Percentiles rank a stretch among this genome's conserved stretches.
Conservation (phyloP, 2,888 invertebrate genomes). For the Drosophila buzzatii region DNA sequence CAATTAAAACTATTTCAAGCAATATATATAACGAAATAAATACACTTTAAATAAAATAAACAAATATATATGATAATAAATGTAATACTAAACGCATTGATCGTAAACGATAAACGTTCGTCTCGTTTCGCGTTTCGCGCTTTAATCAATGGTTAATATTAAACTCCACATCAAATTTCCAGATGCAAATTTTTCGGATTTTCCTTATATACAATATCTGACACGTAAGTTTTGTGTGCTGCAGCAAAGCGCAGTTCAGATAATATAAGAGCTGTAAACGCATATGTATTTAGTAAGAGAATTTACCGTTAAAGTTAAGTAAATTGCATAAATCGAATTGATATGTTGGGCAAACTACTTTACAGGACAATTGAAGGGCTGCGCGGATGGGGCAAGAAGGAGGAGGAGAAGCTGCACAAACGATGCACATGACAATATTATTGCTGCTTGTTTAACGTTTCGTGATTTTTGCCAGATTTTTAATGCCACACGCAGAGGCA, state of each 20-base stretch:
- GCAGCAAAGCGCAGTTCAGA: conserved; percentile 2
- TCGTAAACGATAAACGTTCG: conserved; percentile 34
- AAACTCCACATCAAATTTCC: conserved; percentile 80
- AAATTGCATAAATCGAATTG: conserved; percentile 71
- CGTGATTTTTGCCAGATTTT: conserved; percentile 80
- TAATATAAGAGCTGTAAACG: not conserved
- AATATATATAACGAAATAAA: not conserved
- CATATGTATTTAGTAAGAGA: not conserved
- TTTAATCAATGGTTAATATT: conserved; percentile 43
- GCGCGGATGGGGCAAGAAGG: not conserved
- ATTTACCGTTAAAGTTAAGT: conserved; percentile 61
- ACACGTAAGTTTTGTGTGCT: conserved; percentile 87
- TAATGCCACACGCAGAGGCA: conserved; percentile 51
- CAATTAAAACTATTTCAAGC: not conserved
- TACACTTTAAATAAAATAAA: not conserved
- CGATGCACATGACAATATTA: conserved; percentile 75
- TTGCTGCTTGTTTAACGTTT: conserved; percentile 76
- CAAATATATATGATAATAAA: not conserved
- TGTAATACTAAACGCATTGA: conserved; percentile 19
- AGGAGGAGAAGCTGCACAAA: conserved; percentile 26
- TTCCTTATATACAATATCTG: conserved; percentile 88
- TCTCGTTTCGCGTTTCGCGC: conserved; percentile 17
- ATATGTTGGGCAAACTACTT: conserved; percentile 75
- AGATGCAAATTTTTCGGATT: conserved; percentile 89
- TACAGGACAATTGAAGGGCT: conserved; percentile 32